phyloP scores from a whole-genome alignment of 2,888 invertebrate species.

The Thereva unica region DNA sequence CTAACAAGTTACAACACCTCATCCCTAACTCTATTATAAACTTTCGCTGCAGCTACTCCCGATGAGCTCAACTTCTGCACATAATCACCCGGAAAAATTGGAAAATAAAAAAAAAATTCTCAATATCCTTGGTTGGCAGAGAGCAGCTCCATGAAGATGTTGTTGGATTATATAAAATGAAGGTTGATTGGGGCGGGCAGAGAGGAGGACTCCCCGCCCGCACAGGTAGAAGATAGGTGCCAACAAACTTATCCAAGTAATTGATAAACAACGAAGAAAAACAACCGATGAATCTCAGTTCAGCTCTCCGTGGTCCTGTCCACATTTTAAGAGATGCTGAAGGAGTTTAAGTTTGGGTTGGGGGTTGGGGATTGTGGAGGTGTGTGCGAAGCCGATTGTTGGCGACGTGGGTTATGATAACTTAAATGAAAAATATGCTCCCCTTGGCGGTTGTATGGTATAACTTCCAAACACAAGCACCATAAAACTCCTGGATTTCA shows the following conservation, averaged over 20 bases:
- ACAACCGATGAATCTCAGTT: conserved; percentile 1
- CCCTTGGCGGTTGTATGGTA: no score
- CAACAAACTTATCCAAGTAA: conserved; percentile 5
- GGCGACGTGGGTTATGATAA: not conserved
- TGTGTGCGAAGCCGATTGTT: not conserved
- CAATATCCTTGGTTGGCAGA: no score
- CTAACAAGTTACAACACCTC: no score
- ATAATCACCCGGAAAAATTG: no score
- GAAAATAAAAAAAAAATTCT: no score
- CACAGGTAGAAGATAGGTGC: not conserved
- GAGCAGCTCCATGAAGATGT: no score
- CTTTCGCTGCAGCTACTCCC: no score
- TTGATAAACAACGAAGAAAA: conserved; percentile 21
- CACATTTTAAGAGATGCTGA: no score
- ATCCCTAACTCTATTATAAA: no score
- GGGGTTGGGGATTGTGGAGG: not conserved
- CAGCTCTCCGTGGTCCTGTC: not conserved
- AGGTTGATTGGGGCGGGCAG: not conserved
- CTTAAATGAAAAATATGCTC: conserved; percentile 3
- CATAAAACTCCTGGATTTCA: conserved; percentile 5
- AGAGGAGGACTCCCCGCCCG: not conserved
- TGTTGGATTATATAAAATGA: not conserved
- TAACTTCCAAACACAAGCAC: no score
- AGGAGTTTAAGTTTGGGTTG: no score
- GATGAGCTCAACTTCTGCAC: no score